Conservation (phyloP, 2,888 invertebrate species). For the Gortyna flavago region DNA sequence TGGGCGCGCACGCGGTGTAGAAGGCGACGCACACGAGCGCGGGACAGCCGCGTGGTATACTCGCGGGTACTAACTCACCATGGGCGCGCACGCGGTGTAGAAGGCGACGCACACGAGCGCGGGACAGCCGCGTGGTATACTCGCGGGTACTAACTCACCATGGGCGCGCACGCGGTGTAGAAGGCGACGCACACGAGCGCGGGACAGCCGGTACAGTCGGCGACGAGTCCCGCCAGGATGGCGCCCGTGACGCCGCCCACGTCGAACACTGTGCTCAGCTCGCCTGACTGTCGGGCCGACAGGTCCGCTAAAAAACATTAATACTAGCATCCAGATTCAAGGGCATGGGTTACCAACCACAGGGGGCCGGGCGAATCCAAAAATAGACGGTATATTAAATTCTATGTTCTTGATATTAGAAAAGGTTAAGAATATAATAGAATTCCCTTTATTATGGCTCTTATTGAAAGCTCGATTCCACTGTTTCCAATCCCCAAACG, state of each 20-base stretch:
- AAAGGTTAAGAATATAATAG: neutral
- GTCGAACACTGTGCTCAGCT: slow-evolving; percentile 95
- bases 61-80: slow-evolving; percentile 81
- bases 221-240: slow-evolving; percentile 95
- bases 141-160: slow-evolving; percentile 89
- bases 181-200: slow-evolving; percentile 96
- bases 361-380: neutral
- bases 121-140: neutral
- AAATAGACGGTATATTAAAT: neutral
- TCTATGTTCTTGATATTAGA: neutral
- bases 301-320: slow-evolving; percentile 90
- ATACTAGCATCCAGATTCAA: neutral
- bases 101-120: too few relatives aligned
- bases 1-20: slow-evolving; percentile 94
- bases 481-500: neutral
- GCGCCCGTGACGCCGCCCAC: slow-evolving; percentile 98
- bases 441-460: neutral
- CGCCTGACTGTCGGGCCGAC: slow-evolving; percentile 92
- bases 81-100: too few relatives aligned
- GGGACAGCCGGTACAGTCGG: slow-evolving; percentile 95
- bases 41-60: slow-evolving; percentile 90
- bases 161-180: slow-evolving; percentile 94
- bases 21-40: slow-evolving; percentile 96
- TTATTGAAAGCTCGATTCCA: neutral
- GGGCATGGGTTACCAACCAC: neutral